A percentile compares a stretch with the other conserved stretches of the same genome.
phyloP scores from a whole-genome alignment of 2,797 vertebrate species.

The Miichthys miiuy region DNA sequence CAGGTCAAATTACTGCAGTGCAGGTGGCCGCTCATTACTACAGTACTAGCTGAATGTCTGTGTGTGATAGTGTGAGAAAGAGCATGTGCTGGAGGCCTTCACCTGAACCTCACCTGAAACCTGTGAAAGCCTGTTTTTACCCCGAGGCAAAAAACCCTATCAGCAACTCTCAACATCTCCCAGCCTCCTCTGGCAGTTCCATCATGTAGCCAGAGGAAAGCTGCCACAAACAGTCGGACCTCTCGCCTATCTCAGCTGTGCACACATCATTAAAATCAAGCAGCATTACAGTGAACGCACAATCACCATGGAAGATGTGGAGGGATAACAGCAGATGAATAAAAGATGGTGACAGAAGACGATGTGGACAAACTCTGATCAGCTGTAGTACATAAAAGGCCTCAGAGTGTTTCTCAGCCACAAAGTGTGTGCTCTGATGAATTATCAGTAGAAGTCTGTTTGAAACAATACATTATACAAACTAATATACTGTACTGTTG shows the following conservation, averaged over 20 bases:
- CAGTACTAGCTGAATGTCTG: conserved; percentile 1
- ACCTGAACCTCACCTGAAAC: background rate
- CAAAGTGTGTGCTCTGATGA: background rate
- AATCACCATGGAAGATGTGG: background rate
- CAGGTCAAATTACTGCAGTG: background rate
- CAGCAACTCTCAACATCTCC: background rate
- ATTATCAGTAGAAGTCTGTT: background rate
- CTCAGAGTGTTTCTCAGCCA: background rate
- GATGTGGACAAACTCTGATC: conserved; percentile 9
- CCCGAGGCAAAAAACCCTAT: background rate
- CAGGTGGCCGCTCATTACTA: background rate
- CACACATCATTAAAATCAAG: conserved; percentile 15
- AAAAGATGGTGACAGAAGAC: conserved; percentile 3
- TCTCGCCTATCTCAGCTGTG: background rate
- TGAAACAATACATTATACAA: background rate
- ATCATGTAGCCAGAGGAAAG: conserved; percentile 4
- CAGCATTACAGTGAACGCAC: background rate
- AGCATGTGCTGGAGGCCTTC: background rate
- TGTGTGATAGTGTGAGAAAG: background rate
- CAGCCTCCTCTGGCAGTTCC: background rate
- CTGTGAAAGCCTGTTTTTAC: background rate
- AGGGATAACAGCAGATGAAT: conserved; percentile 5
- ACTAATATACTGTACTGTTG: background rate
- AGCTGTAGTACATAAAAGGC: background rate
- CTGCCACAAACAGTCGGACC: background rate